phyloP scores from a whole-genome alignment of 1,140 invertebrate genomes.

The Drosophila lini region DNA sequence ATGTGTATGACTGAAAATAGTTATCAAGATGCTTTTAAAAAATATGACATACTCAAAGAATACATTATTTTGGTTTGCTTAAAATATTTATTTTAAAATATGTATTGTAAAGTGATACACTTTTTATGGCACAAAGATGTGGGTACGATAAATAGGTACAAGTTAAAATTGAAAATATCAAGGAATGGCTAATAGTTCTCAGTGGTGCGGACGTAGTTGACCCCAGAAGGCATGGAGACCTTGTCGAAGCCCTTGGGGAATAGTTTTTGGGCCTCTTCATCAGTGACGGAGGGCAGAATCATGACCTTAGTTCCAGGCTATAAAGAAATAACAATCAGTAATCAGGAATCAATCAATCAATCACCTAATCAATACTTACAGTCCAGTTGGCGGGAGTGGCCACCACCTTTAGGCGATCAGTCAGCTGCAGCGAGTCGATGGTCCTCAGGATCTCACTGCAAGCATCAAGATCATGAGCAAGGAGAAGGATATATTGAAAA shows the following conservation, averaged over 20 bases:
- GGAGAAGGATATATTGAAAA: neutral
- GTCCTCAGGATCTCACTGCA: slow-evolving; percentile 94
- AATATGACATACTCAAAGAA: neutral
- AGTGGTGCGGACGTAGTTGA: slow-evolving; percentile 91
- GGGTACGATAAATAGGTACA: neutral
- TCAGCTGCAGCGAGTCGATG: slow-evolving; percentile 95
- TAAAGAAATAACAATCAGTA: neutral
- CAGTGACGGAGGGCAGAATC: slow-evolving; percentile 90
- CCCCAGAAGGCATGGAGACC: slow-evolving; percentile 91
- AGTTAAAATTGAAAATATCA: neutral
- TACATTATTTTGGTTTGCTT: neutral
- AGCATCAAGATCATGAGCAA: neutral
- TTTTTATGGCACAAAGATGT: slow-evolving; percentile 15
- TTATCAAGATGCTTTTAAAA: too few relatives aligned
- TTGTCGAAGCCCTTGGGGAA: slow-evolving; percentile 90
- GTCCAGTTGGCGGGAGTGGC: slow-evolving; percentile 95
- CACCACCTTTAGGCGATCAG: slow-evolving; percentile 89
- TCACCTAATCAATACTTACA: slow-evolving; percentile 86
- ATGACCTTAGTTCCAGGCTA: slow-evolving; percentile 92
- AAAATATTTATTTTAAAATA: neutral
- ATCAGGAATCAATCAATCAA: slow-evolving; percentile 79
- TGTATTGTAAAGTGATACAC: neutral
- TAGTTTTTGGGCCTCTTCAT: slow-evolving; percentile 89
- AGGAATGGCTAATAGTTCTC: slow-evolving; percentile 86
- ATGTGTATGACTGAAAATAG: neutral